These are phyloP conservation scores for Bactericera cockerelli DNA, from an alignment of 1,140 invertebrate genomes.

Conservation along the genomic window DNA sequence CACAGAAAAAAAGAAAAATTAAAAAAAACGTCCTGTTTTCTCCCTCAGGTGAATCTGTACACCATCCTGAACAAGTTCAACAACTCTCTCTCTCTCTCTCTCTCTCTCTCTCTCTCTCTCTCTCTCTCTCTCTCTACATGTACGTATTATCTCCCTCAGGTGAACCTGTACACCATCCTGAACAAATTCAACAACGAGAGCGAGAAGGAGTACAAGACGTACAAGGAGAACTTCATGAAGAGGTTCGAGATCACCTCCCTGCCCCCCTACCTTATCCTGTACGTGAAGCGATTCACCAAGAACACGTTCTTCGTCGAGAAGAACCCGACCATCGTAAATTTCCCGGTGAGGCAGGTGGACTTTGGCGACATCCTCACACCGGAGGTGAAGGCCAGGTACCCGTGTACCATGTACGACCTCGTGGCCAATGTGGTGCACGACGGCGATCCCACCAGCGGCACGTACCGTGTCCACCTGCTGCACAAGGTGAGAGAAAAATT, in stretches of 20 bases:
- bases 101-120: too few species aligned
- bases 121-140: too few species aligned
- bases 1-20: too few species aligned
- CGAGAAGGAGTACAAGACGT: slow-evolving; percentile 98
- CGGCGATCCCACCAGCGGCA: slow-evolving; percentile 83
- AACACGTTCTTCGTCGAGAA: slow-evolving; percentile 99
- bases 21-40: too few species aligned
- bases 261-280: slow-evolving; percentile 94
- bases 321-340: slow-evolving; percentile 99
- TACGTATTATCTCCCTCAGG: too few species aligned
- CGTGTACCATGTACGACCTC: slow-evolving; percentile 82
- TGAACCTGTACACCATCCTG: slow-evolving; percentile 83
- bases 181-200: slow-evolving; percentile 90
- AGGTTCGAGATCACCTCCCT: slow-evolving; percentile 88
- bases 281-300: slow-evolving; percentile 96
- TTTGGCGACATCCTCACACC: slow-evolving; percentile 88
- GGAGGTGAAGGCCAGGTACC: slow-evolving; percentile 61
- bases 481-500: slow-evolving; percentile 54
- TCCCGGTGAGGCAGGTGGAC: slow-evolving; percentile 95
- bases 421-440: slow-evolving; percentile 98
- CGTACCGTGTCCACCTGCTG: slow-evolving; percentile 88
- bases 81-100: slow-evolving; percentile 34
- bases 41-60: slow-evolving; percentile 72
- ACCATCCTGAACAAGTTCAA: slow-evolving; percentile 92
- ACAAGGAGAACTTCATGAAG: slow-evolving; percentile 97